Base-by-base conservation (phyloP, 2,888 invertebrate genomes). In the Cephus runcator region DNA sequence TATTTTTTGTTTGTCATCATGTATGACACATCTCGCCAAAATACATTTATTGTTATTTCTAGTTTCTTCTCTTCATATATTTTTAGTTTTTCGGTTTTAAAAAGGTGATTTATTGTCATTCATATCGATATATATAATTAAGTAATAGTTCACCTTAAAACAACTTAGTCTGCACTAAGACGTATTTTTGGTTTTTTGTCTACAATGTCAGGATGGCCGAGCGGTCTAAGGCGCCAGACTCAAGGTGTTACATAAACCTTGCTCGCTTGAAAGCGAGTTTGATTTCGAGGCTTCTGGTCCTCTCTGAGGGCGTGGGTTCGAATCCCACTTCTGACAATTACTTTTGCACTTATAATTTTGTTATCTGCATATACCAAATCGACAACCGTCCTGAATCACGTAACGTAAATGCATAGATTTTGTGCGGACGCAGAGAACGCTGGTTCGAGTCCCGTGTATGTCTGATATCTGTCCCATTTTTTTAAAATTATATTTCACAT, bases 161-260 rank as follows among this genome's bases (percentile, higher is more conserved):
- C 1, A 40, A 15, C 40, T 40, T 40, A 40, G 4, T 40, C 15
- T 4, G 0, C 4, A 15, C 15, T 15, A 15, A 40, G 12, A 36
- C 0, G 4, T 36, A 34, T 34, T 34, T 36, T 12, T 12, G 12
- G 36, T 4, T 4, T 36, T 1, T 34, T 34, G 11, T 34, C 0
- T 33, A 33, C 33, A 33, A 0, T 34, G 93, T 93, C 93, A 93
- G 93, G 92, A 92, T 93, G 93, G 93, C 93, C 93, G 93, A 93
- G 93, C 93, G 93, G 93, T 93, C 93, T 93, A 93, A 93, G 93
- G 93, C 93, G 93, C 93, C 93, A 93, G 93, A 93, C 93, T 93
- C 93, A 93, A 93, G 94, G 6, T 11, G 3, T 56, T 11, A 12
- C 34, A 34, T n/a, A 56, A 56, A 31, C 71, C 71, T 71, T 71